These are phyloP conservation scores for Drosophila lini DNA, from an alignment of 1,140 invertebrate genomes.

Conservation along the genomic window DNA sequence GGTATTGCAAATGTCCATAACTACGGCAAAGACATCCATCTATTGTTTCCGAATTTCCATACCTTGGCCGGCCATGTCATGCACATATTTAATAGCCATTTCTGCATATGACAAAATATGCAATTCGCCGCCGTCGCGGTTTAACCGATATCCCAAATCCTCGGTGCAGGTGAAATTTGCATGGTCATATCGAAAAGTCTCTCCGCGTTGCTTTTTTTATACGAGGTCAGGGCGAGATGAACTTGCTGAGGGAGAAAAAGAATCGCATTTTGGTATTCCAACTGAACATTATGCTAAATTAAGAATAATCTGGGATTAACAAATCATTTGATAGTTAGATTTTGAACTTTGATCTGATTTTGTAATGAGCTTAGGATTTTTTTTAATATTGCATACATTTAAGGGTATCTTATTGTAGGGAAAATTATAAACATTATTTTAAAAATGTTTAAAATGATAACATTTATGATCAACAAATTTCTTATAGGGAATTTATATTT, in stretches of 20 bases:
- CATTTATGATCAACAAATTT: no score
- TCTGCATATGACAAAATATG: constrained; percentile 78
- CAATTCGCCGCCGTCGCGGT: constrained; percentile 31
- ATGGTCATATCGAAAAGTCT: constrained; percentile 71
- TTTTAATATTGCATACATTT: not conserved
- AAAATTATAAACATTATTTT: not conserved
- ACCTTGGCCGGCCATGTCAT: constrained; percentile 55
- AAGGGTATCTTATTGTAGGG: not conserved
- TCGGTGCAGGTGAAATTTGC: constrained; percentile 74
- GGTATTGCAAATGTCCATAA: constrained; percentile 58
- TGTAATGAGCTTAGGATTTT: not conserved
- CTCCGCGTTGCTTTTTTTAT: constrained; percentile 6
- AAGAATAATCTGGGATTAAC: constrained; percentile 17
- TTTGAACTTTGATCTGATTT: constrained; percentile 40
- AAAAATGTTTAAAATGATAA: no score
- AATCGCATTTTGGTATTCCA: constrained; percentile 42
- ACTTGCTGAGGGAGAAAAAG: constrained; percentile 17
- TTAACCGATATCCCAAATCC: constrained; percentile 32
- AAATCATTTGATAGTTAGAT: constrained; percentile 43
- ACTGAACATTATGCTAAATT: constrained; percentile 54
- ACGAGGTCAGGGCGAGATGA: constrained; percentile 63
- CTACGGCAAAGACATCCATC: constrained; percentile 42
- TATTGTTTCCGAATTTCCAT: constrained; percentile 56
- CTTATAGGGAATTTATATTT: no score
- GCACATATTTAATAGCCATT: constrained; percentile 79